Conservation (phyloP, 2,888 invertebrate species). For the Nebria brevicollis region DNA sequence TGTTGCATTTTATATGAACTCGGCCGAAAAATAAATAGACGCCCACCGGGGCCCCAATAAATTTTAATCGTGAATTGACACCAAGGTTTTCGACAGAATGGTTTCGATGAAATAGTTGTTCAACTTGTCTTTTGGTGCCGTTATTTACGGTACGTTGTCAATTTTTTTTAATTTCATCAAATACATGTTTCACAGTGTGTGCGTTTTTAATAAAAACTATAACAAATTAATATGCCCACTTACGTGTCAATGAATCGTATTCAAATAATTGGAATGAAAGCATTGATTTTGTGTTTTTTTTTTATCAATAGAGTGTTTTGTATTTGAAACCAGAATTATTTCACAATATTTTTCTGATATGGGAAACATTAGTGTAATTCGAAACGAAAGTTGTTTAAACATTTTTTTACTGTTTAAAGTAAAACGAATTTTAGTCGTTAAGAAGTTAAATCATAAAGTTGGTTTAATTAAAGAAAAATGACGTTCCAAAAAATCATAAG, state of each 20-base stretch:
- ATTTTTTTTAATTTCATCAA: background rate
- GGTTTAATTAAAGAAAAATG: slow-evolving; percentile 34
- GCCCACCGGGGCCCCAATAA: background rate
- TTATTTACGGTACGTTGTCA: background rate
- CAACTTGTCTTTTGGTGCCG: background rate
- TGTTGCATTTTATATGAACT: too few species aligned
- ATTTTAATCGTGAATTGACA: background rate
- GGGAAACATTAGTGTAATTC: too few species aligned
- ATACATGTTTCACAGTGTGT: background rate
- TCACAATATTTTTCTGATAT: background rate
- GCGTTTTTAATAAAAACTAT: background rate
- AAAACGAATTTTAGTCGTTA: slow-evolving; percentile 22
- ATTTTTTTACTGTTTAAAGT: background rate
- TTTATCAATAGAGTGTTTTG: background rate
- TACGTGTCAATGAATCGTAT: background rate
- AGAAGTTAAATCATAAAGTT: slow-evolving; percentile 29
- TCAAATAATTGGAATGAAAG: background rate
- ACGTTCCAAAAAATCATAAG: slow-evolving; percentile 19
- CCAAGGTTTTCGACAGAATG: background rate
- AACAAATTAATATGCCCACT: background rate
- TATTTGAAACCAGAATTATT: background rate
- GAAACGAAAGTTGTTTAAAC: background rate
- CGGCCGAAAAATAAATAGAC: too few species aligned
- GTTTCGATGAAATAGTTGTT: background rate
- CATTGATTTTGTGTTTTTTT: background rate